Evolutionary conservation across 2,888 invertebrate species (phyloP).

Genomic region (Thera britannica): DNA sequence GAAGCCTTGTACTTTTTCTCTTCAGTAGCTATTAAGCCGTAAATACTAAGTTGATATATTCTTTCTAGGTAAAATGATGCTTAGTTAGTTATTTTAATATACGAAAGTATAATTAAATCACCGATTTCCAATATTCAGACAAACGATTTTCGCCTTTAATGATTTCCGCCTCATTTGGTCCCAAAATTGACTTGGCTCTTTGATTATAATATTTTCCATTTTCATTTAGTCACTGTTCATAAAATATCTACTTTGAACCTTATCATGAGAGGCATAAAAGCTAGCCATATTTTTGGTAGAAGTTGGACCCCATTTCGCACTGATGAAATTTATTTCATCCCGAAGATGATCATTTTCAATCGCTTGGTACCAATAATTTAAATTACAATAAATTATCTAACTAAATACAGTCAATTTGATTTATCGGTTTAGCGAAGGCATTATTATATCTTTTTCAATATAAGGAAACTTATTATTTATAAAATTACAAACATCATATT

Average conservation of each 20-base stretch:
- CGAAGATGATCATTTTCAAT: constrained; percentile 20
- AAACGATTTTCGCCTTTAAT: constrained; percentile 46
- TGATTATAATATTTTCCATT: constrained; percentile 62
- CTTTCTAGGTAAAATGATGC: not conserved
- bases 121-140: constrained; percentile 27
- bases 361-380: too few relatives aligned
- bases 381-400: too few relatives aligned
- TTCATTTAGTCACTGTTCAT: constrained; percentile 46
- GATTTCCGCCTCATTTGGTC: constrained; percentile 59
- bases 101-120: constrained; percentile 22
- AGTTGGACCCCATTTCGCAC: constrained; percentile 27
- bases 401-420: too few relatives aligned
- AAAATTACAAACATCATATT: too few relatives aligned
- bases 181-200: constrained; percentile 58
- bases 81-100: not conserved
- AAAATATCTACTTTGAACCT: constrained; percentile 12
- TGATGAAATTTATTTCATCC: constrained; percentile 42
- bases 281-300: constrained; percentile 1
- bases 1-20: too few relatives aligned
- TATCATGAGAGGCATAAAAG: not conserved
- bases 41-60: not conserved
- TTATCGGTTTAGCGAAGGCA: too few relatives aligned
- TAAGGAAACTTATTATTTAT: too few relatives aligned
- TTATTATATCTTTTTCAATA: too few relatives aligned
- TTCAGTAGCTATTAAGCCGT: too few relatives aligned